Conservation (phyloP, 2,113 vertebrate genomes). For the Prietella phreatophila region DNA sequence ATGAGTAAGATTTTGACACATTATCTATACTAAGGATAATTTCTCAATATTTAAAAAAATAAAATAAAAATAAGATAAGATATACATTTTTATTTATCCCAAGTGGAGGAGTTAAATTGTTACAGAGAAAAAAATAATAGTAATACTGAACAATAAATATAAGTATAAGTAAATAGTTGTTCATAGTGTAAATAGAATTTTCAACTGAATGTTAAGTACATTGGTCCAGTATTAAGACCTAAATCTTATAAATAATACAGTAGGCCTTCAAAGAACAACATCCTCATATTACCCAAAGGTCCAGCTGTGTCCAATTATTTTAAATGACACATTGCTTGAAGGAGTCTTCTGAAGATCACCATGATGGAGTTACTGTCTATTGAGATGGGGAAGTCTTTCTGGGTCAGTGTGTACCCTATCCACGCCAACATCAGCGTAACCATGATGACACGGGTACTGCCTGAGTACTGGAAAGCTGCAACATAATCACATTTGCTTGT, state of each 20-base stretch:
- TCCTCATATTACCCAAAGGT: not conserved
- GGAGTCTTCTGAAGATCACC: not conserved
- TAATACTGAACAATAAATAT: not conserved
- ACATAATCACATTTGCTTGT: slow-evolving; percentile 54
- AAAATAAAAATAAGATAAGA: too few species aligned
- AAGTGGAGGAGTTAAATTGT: not conserved
- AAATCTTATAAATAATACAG: not conserved
- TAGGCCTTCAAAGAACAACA: not conserved
- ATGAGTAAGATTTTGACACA: too few species aligned
- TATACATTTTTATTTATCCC: not conserved
- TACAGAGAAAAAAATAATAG: not conserved
- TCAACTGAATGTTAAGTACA: not conserved
- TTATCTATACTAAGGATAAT: too few species aligned
- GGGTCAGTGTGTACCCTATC: slow-evolving; percentile 22
- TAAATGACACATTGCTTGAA: slow-evolving; percentile 9
- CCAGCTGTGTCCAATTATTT: slow-evolving; percentile 1
- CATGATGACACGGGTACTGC: slow-evolving; percentile 41
- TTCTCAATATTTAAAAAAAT: too few species aligned
- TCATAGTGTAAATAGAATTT: not conserved
- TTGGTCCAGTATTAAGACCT: not conserved
- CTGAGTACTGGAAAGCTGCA: slow-evolving; percentile 45
- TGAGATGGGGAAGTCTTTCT: not conserved
- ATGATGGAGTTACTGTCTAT: slow-evolving; percentile 1
- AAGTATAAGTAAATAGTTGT: not conserved
- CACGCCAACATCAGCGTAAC: slow-evolving; percentile 53